Percentiles rank a stretch among this genome's conserved stretches.
Evolutionary conservation across 2,888 invertebrate species (phyloP).

Genomic region (Amphimallon solstitiale): DNA sequence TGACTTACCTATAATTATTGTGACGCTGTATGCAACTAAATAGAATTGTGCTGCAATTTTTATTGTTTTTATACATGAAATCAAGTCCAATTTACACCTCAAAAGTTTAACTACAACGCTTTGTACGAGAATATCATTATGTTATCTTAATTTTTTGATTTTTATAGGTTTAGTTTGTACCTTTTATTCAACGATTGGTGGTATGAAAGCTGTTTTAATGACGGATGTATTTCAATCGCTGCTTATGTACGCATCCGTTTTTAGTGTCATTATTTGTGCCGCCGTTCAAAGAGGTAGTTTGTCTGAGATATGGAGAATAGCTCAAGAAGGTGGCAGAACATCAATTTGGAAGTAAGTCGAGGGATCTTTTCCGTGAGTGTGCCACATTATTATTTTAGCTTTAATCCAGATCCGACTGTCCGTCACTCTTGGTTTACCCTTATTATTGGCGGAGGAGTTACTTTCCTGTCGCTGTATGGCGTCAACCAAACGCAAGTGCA

Average conservation of each 20-base stretch:
- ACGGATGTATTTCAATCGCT: conserved; percentile 87
- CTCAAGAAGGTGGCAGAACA: conserved; percentile 75
- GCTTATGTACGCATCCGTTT: conserved; percentile 86
- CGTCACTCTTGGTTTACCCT: conserved; percentile 87
- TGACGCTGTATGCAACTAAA: no score
- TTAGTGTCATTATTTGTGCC: conserved; percentile 81
- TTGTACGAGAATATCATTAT: no score
- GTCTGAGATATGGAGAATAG: conserved; percentile 75
- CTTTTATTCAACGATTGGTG: conserved; percentile 88
- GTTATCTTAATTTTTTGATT: neutral
- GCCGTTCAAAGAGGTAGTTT: conserved; percentile 76
- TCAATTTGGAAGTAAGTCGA: conserved; percentile 73
- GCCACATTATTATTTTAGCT: conserved; percentile 63
- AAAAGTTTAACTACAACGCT: no score
- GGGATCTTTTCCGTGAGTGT: neutral
- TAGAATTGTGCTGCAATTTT: no score
- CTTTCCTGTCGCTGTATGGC: conserved; percentile 74
- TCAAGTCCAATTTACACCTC: no score
- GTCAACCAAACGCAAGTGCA: conserved; percentile 82
- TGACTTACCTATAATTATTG: no score
- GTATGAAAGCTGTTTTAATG: conserved; percentile 90
- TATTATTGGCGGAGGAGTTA: conserved; percentile 81
- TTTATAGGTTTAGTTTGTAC: conserved; percentile 76
- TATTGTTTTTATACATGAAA: no score
- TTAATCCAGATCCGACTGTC: conserved; percentile 81